Base-by-base conservation (phyloP, 1,140 invertebrate species). In the Megalopta genalis region DNA sequence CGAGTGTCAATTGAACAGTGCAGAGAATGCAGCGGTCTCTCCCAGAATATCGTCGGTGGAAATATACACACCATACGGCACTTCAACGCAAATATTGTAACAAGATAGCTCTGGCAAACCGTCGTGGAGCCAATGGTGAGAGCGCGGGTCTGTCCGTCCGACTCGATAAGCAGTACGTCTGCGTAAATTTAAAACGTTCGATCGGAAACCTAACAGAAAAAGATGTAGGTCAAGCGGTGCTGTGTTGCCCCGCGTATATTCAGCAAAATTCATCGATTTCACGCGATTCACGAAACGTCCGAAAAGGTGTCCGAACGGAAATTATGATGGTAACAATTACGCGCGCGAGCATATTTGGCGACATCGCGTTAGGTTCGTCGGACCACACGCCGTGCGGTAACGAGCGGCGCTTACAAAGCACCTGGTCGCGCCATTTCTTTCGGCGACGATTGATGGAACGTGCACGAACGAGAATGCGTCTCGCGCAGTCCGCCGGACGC, bases 171-270 rank as follows among this genome's bases (percentile, higher is more conserved):
- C 63, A 54, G 63, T 64, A 64, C 4, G 75, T 52, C n/a, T 70
- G 68, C n/a, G 46, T 71, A 64, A 63, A 77, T 71, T 71, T 63
- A 64, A n/a, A 71, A 71, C 32, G 27, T 74, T 71, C 68, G 68
- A 77, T 77, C 32, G 23, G 6, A 46, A 16, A 32, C 46, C 52
- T 7, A 37, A 23, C 54, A 64, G 18, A 71, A 12, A 71, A 77
- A 54, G 49, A 77, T 77, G 37, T 77, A 77, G 67, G 59, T 71
- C 75, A 63, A 54, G 21, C 16, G 18, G 8, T 23, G 27, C 46
- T 18, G 12, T 25, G 12, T 25, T 63, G 39, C 2, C 37, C n/a
- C n/a, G n/a, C 9, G 32, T 8, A 23, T 64, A 54, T 71, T 71
- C 59, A 52, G 42, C 42, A 39, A 69, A 69, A 77, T 77, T 25